Conservation (phyloP, 2,797 vertebrate species). For the Sebastes steindachneri region DNA sequence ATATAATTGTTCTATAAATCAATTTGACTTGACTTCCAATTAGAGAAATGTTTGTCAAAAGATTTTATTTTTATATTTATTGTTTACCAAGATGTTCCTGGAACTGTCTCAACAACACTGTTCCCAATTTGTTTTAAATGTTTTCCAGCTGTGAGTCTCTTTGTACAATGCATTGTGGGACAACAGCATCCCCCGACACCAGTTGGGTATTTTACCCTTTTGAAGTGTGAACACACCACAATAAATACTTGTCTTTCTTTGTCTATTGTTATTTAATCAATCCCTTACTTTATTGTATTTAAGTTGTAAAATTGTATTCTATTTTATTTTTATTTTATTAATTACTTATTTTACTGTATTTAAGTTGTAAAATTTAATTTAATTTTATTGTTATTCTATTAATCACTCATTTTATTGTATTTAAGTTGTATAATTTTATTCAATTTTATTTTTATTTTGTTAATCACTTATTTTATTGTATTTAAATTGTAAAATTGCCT, state of each 20-base stretch:
- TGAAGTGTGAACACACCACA: fast-evolving
- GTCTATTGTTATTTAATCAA: no score
- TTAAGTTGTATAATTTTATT: no score
- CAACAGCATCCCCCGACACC: neutral
- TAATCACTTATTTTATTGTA: no score
- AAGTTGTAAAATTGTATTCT: no score
- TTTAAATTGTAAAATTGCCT: no score
- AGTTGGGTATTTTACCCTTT: neutral
- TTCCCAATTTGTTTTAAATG: neutral
- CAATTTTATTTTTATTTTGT: no score
- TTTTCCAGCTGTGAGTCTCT: conserved; percentile 1
- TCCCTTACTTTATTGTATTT: no score
- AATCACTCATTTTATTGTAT: no score
- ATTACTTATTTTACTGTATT: no score
- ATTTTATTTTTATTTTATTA: no score
- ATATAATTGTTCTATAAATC: neutral
- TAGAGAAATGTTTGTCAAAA: neutral
- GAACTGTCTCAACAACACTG: neutral
- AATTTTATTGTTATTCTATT: no score
- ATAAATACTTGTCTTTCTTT: neutral
- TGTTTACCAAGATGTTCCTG: conserved; percentile 10
- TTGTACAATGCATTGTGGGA: neutral
- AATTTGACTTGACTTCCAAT: neutral
- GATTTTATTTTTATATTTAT: neutral
- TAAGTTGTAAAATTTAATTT: no score